Evolutionary conservation across 1,140 invertebrate species (phyloP).

Genomic region (Ruditapes philippinarum): DNA sequence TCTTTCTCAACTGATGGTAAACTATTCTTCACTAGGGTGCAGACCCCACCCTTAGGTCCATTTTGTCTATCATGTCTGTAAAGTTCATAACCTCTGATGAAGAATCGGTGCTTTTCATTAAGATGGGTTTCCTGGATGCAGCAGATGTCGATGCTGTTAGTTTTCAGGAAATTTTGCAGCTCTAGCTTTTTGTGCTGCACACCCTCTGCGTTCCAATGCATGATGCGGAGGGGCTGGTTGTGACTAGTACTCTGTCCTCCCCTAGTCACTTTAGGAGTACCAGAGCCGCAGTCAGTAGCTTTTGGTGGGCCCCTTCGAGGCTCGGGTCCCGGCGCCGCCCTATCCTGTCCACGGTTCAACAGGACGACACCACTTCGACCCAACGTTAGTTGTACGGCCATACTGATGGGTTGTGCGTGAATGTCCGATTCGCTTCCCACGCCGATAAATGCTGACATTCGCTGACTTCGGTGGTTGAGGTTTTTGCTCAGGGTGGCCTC

Average conservation of each 20-base stretch:
- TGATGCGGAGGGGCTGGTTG: conserved; percentile 25
- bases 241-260: conserved; percentile 40
- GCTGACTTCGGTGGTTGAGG: conserved; percentile 14
- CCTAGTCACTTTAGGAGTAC: conserved; percentile 15
- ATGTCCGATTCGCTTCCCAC: not conserved
- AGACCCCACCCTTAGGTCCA: conserved; percentile 48
- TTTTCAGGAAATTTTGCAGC: conserved; percentile 25
- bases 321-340: conserved; percentile 14
- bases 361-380: conserved; percentile 30
- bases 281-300: conserved; percentile 41
- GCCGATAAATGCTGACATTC: not conserved
- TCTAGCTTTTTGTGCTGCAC: conserved; percentile 46
- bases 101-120: not conserved
- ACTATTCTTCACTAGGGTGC: conserved; percentile 38
- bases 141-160: conserved; percentile 14
- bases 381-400: conserved; percentile 35
- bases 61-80: conserved; percentile 35
- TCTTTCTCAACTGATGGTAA: conserved; percentile 27
- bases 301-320: not conserved
- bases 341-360: conserved; percentile 31
- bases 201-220: conserved; percentile 21
- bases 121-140: conserved; percentile 25
- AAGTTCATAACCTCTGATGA: conserved; percentile 29
- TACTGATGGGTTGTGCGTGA: not conserved
- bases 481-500: conserved; percentile 29